Evolutionary conservation across 2,888 invertebrate species (phyloP), one percentile per base, ranked within the genome.

Genomic region (Griposia aprilina): DNA sequence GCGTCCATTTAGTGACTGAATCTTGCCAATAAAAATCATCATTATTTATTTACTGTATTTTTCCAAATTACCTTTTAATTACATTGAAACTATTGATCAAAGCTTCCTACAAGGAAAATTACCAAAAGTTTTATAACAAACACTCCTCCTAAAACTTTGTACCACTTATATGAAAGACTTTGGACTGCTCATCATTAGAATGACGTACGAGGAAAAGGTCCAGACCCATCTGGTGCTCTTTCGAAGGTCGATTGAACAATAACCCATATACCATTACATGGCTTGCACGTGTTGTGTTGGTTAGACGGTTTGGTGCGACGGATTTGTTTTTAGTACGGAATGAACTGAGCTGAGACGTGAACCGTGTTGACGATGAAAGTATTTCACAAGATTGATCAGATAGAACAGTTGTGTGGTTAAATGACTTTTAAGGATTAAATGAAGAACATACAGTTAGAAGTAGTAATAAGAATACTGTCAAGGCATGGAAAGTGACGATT

Each of bases 161-260:
- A 57, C n/a, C 59, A 41, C 23, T 59, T n/a, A 57, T 36, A 1
- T 23, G 8, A 48, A 63, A 62, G 45, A 84, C 57, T 81, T 81
- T 72, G 67, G 72, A 81, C 59, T 50, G 55, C 13, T 83, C 67
- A 74, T 72, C 50, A 74, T 76, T 76, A 45, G 41, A 66, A 41
- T 74, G 80, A 74, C 87, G 74, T 57, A 81, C 41, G 73, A 88
- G 84, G 87, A 86, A 86, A 87, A 87, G 76, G 63, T 71, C 67
- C 63, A 57, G 60, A 74, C 26, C n/a, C 59, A 57, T 57, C 63
- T 48, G 87, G 84, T 79, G 60, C 59, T 50, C 76, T 67, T 30
- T n/a, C 80, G 87, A 86, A 88, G 88, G 88, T 68, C 89, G 55
- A 26, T 41, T 69, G 63, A 88, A 88, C 88, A 88, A 88, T 88